Base-by-base conservation (phyloP, 2,888 invertebrate species). In the Sesamia inferens region DNA sequence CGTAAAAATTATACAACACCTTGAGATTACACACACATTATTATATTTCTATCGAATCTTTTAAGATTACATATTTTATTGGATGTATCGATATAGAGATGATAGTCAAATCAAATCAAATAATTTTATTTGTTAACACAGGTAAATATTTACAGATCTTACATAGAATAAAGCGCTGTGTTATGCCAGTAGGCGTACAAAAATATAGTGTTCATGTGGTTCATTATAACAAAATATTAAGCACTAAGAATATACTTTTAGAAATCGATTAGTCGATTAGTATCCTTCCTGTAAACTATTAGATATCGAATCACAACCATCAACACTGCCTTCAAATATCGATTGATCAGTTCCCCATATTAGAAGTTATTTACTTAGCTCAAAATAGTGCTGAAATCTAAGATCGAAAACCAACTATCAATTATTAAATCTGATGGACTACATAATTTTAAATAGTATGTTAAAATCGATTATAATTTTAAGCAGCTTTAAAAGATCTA, bases 261-360 rank as follows among this genome's bases (percentile, higher is more conserved):
- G n/a, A n/a, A n/a, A n/a, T n/a, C n/a, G n/a, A n/a, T n/a, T n/a
- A n/a, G n/a, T 5, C 7, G 13, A 22, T 51, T 51, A 2, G 66
- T 19, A 42, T 4, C 19, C 8, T 42, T 42, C 19, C 6, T 42
- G 24, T 48, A 16, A 16, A 16, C 16, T 10, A n/a, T 24, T 59
- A 42, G 10, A 42, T 19, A 5, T 7, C 19, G 16, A 64, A 42
- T 44, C 39, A 16, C 16, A 3, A 1, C 16, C 5, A 19, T 55
- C 24, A 68, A 67, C 61, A 76, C 47, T n/a, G 22, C n/a, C 0
- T n/a, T 13, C 11, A n/a, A 39, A 76, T 59, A 66, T 54, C 8
- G 51, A 6, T 5, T 44, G 48, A 44, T 65, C 42, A n/a, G 19
- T 24, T 39, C 1, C 8, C n/a, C 7, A 51, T 39, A 24, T 24